Base-by-base conservation (phyloP, 1,140 invertebrate species). In the Drosophila mauritiana region DNA sequence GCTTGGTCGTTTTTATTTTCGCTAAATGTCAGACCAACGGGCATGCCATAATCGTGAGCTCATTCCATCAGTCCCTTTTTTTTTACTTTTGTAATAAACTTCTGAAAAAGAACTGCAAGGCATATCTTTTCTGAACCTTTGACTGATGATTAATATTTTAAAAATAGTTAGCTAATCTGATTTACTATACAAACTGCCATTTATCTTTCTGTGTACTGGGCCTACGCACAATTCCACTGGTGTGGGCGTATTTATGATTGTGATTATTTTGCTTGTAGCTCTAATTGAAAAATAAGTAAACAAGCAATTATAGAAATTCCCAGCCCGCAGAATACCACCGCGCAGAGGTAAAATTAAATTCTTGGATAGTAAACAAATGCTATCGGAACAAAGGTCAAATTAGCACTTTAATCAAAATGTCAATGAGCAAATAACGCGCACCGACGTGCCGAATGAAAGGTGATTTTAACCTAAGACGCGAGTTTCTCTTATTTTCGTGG, bases 261-360 rank as follows among this genome's bases (percentile, higher is more conserved):
- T 68, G 65, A 88, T 89, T 89, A 70, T 78, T 74, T 89, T 49
- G 43, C 51, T 70, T 72, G 68, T 70, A 55, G 58, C 75, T 84
- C 64, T 89, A 84, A 89, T 88, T 89, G 76, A 76, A 79, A 85
- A 80, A 86, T 86, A 86, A 86, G 69, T 86, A 82, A 88, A 88
- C 83, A 88, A 58, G 63, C 51, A 62, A 80, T 88, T 83, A 67
- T 62, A 74, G 67, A 55, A 63, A 54, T 45, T 73, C 34, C 49
- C 56, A 52, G 46, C 22, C 31, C 49, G 36, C n/a, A 8, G 48
- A 78, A 77, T 62, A 59, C 39, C 39, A 59, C 39, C 39, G 42
- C 48, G 52, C 39, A 43, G 43, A 51, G 48, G 22, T 48, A 55
- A 62, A 69, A 48, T 64, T 62, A 58, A 69, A 73, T 64, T 65